Conservation (phyloP, 2,888 invertebrate genomes). For the Drosophila colorata region DNA sequence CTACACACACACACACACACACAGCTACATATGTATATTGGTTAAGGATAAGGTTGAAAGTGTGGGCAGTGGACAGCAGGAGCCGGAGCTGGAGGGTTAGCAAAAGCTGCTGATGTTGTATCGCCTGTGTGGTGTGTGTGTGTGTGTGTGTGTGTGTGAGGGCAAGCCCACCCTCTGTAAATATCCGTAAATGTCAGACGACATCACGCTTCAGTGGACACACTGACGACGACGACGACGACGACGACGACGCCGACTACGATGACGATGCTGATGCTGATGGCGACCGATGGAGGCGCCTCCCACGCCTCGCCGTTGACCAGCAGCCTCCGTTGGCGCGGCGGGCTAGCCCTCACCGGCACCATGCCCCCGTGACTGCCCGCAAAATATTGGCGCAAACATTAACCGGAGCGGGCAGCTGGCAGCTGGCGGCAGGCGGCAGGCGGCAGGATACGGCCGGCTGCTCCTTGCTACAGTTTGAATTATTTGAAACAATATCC, state of each 20-base stretch:
- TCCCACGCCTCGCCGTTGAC: constrained; percentile 45
- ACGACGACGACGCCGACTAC: neutral
- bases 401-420: constrained; percentile 35
- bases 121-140: constrained; percentile 11
- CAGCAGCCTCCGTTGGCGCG: constrained; percentile 17
- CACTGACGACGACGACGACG: constrained; percentile 41
- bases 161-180: constrained; percentile 33
- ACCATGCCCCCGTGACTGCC: constrained; percentile 37
- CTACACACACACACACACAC: constrained; percentile 8
- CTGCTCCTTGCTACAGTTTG: constrained; percentile 62
- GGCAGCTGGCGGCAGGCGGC: constrained; percentile 24
- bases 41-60: constrained; percentile 2
- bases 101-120: constrained; percentile 25
- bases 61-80: constrained; percentile 20
- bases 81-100: neutral
- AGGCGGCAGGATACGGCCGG: constrained; percentile 27
- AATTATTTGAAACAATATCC: constrained; percentile 82
- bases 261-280: constrained; percentile 20
- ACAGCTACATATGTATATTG: constrained; percentile 2
- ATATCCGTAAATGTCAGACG: constrained; percentile 81
- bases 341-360: constrained; percentile 15
- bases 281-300: constrained; percentile 63
- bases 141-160: constrained; percentile 8
- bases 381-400: constrained; percentile 78
- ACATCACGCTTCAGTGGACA: constrained; percentile 81